These are phyloP conservation scores for Mellilla xanthometata DNA, from an alignment of 2,888 invertebrate species.

Conservation along the genomic window DNA sequence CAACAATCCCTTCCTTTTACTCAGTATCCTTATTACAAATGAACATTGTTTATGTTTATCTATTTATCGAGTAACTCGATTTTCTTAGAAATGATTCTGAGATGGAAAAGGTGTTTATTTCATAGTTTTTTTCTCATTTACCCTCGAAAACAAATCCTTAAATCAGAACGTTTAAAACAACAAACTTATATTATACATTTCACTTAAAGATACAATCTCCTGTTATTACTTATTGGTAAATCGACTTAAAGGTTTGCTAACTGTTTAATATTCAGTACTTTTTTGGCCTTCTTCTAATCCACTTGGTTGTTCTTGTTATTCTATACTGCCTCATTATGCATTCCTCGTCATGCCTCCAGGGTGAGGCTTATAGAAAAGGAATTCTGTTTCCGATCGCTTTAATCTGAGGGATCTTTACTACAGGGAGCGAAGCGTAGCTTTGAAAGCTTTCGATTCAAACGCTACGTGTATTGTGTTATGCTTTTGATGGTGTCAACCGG, in stretches of 20 bases:
- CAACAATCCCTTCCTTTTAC: not conserved
- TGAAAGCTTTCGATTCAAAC: not conserved
- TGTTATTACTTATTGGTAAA: slow-evolving; percentile 26
- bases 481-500: not conserved
- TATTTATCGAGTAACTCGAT: not conserved
- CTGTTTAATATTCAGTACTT: slow-evolving; percentile 42
- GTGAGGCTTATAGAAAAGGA: slow-evolving; percentile 26
- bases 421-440: slow-evolving; percentile 21
- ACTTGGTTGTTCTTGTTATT: slow-evolving; percentile 39
- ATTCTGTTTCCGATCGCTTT: slow-evolving; percentile 26
- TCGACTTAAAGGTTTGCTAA: slow-evolving; percentile 29
- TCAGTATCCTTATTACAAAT: not conserved
- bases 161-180: slow-evolving; percentile 18
- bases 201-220: slow-evolving; percentile 23
- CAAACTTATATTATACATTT: slow-evolving; percentile 26
- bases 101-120: no score
- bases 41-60: no score
- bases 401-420: slow-evolving; percentile 20
- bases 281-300: slow-evolving; percentile 38
- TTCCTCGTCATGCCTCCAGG: slow-evolving; percentile 37
- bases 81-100: no score
- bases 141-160: not conserved
- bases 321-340: slow-evolving; percentile 40
- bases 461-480: slow-evolving; percentile 3
- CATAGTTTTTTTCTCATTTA: no score